These are phyloP conservation scores for Setophaga kirtlandii DNA, from an alignment of 2,113 vertebrate species.

Conservation along the genomic window DNA sequence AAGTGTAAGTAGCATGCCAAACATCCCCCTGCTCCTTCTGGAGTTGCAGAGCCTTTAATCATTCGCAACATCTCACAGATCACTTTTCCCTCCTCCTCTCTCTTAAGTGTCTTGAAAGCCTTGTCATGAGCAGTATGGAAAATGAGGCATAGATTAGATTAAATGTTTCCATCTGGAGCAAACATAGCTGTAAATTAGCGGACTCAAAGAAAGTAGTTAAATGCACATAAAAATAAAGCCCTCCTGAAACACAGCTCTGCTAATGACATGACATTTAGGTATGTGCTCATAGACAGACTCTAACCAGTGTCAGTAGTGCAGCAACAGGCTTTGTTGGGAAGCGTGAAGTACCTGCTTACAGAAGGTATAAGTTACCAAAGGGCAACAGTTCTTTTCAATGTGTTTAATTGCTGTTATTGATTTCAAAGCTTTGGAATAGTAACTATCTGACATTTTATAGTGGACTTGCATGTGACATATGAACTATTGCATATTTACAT, in stretches of 20 bases:
- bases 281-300: background rate
- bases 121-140: conserved; percentile 24
- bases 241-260: background rate
- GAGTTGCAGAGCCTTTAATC: background rate
- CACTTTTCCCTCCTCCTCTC: background rate
- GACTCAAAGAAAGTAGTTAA: conserved; percentile 39
- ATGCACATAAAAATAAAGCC: background rate
- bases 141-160: conserved; percentile 40
- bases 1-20: background rate
- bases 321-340: background rate
- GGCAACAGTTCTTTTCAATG: background rate
- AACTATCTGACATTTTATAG: background rate
- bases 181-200: background rate
- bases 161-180: conserved; percentile 59
- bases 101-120: conserved; percentile 7
- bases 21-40: background rate
- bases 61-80: background rate
- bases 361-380: background rate
- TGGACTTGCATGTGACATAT: background rate
- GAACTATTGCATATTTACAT: background rate
- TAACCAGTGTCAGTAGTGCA: background rate
- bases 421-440: conserved; percentile 14
- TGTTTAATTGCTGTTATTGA: background rate
- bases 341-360: background rate
- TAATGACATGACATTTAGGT: background rate